Base-by-base conservation (phyloP, 2,888 invertebrate genomes). In the Trichogramma evanescens region DNA sequence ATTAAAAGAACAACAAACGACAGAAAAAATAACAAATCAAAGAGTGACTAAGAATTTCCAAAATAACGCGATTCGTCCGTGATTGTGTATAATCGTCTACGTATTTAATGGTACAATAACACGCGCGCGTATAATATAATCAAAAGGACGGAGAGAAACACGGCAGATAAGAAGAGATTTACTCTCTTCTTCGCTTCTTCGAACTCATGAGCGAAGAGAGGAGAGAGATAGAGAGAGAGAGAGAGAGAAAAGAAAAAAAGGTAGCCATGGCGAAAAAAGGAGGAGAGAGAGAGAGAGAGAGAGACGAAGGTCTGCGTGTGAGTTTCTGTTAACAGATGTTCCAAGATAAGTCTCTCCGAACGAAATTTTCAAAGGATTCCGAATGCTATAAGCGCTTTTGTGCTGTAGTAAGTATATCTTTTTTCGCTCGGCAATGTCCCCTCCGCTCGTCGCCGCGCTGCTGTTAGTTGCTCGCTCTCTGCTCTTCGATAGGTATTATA, bases 321-420 rank as follows among this genome's bases (percentile, higher is more conserved):
- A 45, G 45, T 70, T 70, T 69, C 74, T 75, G 74, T 74, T 75
- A 75, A 76, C 75, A 76, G 75, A 75, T 76, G 75, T 76, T 74
- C 73, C 58, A 48, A 72, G 75, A 76, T 77, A 76, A 75, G 74
- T 72, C 26, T 26, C 26, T 26, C 68, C 65, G 66, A 63, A 26
- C 26, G 26, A 46, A 58, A 50, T 51, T 67, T 69, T 72, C 73
- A 72, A 74, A 70, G 70, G 72, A 72, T 74, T 72, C 73, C 45
- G n/a, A 8, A 8, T 8, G 45, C n/a, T 45, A 8, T 8, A n/a
- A 45, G 45, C 8, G 45, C 26, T 26, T 26, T 26, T 26, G 26
- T 26, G 26, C 26, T 26, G 26, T 26, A 26, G 26, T 26, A 26
- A 26, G 26, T 26, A 26, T 26, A 26, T 26, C 26, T 26, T 26